phyloP scores from a whole-genome alignment of 2,888 invertebrate genomes.

The Campoplex nolae region DNA sequence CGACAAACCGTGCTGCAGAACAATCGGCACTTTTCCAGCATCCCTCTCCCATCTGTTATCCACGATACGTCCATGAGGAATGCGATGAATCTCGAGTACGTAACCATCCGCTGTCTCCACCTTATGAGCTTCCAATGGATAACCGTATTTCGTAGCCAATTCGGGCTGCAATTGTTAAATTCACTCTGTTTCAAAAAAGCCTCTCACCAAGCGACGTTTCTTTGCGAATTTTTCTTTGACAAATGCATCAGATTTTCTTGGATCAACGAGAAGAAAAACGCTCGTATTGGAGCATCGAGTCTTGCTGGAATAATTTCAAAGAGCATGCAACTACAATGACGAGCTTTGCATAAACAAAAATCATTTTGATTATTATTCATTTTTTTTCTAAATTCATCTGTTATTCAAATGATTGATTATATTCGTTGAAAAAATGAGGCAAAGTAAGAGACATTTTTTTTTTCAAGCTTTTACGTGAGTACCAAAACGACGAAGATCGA shows the following conservation, averaged over 20 bases:
- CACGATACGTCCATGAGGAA: slow-evolving; percentile 82
- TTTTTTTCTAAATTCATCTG: background rate
- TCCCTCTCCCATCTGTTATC: slow-evolving; percentile 55
- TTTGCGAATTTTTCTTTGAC: background rate
- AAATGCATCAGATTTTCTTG: background rate
- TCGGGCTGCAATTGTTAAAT: slow-evolving; percentile 71
- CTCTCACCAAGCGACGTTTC: no score
- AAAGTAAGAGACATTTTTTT: background rate
- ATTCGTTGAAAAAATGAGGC: background rate
- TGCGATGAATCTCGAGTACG: slow-evolving; percentile 85
- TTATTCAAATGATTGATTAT: background rate
- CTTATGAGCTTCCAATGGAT: slow-evolving; percentile 84
- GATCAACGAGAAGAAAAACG: background rate
- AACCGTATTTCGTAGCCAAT: slow-evolving; percentile 84
- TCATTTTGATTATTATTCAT: background rate
- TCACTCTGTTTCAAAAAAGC: no score
- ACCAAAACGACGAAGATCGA: no score
- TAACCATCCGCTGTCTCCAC: slow-evolving; percentile 85
- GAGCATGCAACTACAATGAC: background rate
- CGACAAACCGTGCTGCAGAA: slow-evolving; percentile 87
- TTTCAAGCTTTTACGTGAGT: no score
- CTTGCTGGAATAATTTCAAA: background rate
- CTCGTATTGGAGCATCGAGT: no score
- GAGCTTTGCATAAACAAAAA: background rate
- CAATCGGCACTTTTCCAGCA: slow-evolving; percentile 79